Evolutionary conservation across 2,113 vertebrate genomes (phyloP).

Genomic region (Ciconia stormi): DNA sequence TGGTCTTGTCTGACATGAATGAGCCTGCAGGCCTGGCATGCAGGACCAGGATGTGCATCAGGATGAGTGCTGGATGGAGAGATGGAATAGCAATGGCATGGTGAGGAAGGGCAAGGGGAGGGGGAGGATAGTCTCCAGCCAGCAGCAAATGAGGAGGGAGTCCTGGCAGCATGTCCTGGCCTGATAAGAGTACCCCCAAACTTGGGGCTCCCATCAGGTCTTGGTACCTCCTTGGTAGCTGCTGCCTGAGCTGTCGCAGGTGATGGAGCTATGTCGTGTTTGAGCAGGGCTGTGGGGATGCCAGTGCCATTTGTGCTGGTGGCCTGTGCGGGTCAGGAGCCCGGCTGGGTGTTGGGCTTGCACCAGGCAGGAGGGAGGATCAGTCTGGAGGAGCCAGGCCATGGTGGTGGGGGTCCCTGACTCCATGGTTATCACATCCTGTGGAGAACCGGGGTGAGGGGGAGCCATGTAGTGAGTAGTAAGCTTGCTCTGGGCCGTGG

Average conservation of each 20-base stretch:
- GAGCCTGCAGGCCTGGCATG: not conserved
- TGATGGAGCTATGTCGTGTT: not conserved
- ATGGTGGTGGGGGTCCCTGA: accelerated
- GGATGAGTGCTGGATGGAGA: not conserved
- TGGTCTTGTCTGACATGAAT: not conserved
- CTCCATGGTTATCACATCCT: not conserved
- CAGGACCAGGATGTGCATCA: not conserved
- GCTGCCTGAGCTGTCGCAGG: not conserved
- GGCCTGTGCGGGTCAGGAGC: not conserved
- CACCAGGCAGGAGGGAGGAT: not conserved
- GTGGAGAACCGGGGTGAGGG: not conserved
- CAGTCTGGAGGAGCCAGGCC: not conserved
- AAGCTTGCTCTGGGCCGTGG: not conserved
- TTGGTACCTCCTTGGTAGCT: not conserved
- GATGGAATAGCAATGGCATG: not conserved
- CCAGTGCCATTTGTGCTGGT: not conserved
- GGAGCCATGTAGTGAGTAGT: not conserved
- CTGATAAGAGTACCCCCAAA: not conserved
- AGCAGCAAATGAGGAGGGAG: not conserved
- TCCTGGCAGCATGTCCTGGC: not conserved
- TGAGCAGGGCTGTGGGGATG: accelerated
- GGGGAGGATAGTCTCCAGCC: not conserved
- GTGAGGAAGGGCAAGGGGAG: not conserved
- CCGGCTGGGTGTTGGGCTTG: not conserved
- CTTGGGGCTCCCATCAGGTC: not conserved